Percentiles rank a stretch among this genome's conserved stretches.
phyloP scores from a whole-genome alignment of 1,140 invertebrate genomes.

The Drosophila miranda region DNA sequence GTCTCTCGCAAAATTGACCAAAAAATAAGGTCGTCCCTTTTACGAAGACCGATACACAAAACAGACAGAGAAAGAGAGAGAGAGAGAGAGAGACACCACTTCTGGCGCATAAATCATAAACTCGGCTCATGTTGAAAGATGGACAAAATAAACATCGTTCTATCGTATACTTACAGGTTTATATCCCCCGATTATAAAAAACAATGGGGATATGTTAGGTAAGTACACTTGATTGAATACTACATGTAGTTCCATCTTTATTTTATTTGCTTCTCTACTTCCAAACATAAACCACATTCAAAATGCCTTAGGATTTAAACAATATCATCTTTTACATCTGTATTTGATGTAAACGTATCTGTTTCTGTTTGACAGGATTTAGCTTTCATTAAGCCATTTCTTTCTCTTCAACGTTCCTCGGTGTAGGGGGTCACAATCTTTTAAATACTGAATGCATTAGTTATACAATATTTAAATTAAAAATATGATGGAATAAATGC shows the following conservation, averaged over 20 bases:
- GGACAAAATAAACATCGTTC: too few species aligned
- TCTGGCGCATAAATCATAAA: too few species aligned
- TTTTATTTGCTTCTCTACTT: constrained; percentile 18
- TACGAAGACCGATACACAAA: too few species aligned
- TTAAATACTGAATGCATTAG: constrained; percentile 42
- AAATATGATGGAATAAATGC: constrained; percentile 7
- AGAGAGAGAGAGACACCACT: too few species aligned
- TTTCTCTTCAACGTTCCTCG: constrained; percentile 20
- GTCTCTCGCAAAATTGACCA: too few species aligned
- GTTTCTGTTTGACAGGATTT: constrained; percentile 1
- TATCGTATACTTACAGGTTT: too few species aligned
- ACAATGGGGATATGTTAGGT: not conserved
- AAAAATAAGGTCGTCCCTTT: too few species aligned
- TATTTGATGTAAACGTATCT: too few species aligned
- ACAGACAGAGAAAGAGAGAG: too few species aligned
- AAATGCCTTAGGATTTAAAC: constrained; percentile 27
- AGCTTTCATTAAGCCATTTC: not conserved
- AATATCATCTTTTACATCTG: constrained; percentile 1
- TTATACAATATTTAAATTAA: constrained; percentile 8
- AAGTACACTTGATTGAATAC: too few species aligned
- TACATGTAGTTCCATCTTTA: constrained; percentile 3
- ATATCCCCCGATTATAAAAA: not conserved
- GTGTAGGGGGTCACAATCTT: constrained; percentile 9
- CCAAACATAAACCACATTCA: constrained; percentile 25
- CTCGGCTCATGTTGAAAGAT: too few species aligned